Evolutionary conservation across 2,113 vertebrate genomes (phyloP).

Genomic region (Piprites chloris): DNA sequence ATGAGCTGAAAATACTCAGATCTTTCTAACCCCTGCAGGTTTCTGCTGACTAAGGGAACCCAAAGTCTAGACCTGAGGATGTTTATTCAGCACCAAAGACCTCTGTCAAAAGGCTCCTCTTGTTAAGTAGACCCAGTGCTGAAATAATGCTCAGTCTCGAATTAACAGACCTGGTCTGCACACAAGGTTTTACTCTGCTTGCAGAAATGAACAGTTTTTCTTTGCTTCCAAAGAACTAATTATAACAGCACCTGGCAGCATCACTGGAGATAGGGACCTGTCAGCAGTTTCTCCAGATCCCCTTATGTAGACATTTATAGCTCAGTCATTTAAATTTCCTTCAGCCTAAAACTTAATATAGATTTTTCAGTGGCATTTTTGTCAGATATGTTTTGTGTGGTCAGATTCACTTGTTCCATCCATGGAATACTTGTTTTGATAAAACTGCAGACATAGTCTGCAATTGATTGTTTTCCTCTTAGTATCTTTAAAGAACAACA

Average conservation of each 20-base stretch:
- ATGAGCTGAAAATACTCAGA: background rate
- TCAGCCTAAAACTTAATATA: background rate
- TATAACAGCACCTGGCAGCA: conserved; percentile 40
- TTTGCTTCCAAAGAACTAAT: conserved; percentile 26
- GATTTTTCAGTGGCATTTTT: background rate
- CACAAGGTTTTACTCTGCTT: conserved; percentile 5
- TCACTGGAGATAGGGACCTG: background rate
- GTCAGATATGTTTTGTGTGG: background rate
- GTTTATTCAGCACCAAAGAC: background rate
- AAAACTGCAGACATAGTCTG: background rate
- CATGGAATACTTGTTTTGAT: background rate
- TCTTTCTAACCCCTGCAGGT: background rate
- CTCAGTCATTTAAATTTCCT: background rate
- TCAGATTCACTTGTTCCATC: background rate
- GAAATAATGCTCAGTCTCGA: conserved; percentile 31
- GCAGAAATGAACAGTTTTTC: conserved; percentile 18
- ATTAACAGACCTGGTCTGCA: background rate
- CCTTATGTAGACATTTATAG: background rate
- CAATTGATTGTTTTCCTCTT: background rate
- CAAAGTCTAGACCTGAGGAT: background rate
- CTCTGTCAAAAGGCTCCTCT: background rate
- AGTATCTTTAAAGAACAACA: background rate
- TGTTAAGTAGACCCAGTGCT: background rate
- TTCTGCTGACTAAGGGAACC: conserved; percentile 25
- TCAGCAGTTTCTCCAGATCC: conserved; percentile 25